phyloP scores from a whole-genome alignment of 2,797 vertebrate species.

The Sciaenops ocellatus region DNA sequence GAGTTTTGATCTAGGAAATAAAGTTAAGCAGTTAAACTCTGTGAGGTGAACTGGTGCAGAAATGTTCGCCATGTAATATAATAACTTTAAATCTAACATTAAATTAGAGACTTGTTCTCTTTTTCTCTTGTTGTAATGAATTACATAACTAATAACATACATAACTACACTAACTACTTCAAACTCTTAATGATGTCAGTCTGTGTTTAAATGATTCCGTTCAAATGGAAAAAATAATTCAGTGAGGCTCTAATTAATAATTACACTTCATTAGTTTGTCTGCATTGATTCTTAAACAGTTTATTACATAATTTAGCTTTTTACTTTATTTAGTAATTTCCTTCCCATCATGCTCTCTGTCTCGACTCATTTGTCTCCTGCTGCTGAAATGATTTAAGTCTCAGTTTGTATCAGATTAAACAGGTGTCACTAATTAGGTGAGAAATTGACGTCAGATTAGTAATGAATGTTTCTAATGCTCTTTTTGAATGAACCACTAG shows the following conservation, averaged over 20 bases:
- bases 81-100: neutral
- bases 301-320: neutral
- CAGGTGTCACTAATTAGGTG: neutral
- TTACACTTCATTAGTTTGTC: constrained; percentile 1
- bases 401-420: constrained; percentile 2
- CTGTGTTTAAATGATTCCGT: neutral
- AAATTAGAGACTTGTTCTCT: neutral
- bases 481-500: constrained; percentile 14
- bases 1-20: too few species aligned
- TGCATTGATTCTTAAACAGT: constrained; percentile 3
- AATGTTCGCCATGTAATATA: too few species aligned
- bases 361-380: neutral
- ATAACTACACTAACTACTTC: too few species aligned
- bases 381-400: neutral
- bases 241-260: neutral
- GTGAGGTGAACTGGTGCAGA: too few species aligned
- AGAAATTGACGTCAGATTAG: neutral
- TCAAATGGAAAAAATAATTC: neutral
- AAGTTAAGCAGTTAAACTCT: too few species aligned
- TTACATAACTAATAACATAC: neutral
- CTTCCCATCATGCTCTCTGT: constrained; percentile 28
- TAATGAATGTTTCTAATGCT: too few species aligned
- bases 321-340: neutral
- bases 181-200: neutral
- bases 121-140: neutral